Conservation (phyloP, 2,888 invertebrate species). For the Yponomeuta plumbellus region DNA sequence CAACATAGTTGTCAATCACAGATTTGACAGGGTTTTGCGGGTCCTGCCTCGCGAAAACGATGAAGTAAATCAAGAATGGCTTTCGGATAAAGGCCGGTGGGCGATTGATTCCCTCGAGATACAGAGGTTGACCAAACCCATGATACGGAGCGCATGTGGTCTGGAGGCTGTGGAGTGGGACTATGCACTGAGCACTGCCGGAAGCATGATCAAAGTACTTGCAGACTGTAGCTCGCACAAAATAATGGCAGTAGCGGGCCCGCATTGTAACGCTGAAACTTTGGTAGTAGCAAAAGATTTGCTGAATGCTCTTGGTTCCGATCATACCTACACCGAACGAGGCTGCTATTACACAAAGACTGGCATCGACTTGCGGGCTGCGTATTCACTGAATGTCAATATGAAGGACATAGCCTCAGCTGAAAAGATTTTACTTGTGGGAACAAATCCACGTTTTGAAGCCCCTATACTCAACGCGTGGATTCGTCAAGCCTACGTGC, state of each 20-base stretch:
- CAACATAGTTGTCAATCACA: conserved; percentile 53
- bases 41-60: conserved; percentile 60
- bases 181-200: conserved; percentile 83
- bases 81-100: conserved; percentile 97
- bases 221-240: conserved; percentile 77
- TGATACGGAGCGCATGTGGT: conserved; percentile 85
- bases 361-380: conserved; percentile 47
- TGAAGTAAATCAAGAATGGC: conserved; percentile 95
- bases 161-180: conserved; percentile 94
- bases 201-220: conserved; percentile 61
- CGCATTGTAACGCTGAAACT: conserved; percentile 58
- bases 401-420: conserved; percentile 85
- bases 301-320: conserved; percentile 53
- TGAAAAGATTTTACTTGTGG: conserved; percentile 93
- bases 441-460: conserved; percentile 98
- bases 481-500: conserved; percentile 93
- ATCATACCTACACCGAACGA: conserved; percentile 52
- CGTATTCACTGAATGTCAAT: conserved; percentile 66
- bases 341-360: conserved; percentile 36
- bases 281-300: conserved; percentile 60
- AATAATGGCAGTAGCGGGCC: conserved; percentile 56
- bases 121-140: conserved; percentile 94
- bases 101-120: conserved; percentile 97
- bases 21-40: conserved; percentile 53
- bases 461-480: conserved; percentile 97